Evolutionary conservation across 2,888 invertebrate genomes (phyloP), one percentile per base, ranked within the genome.

Genomic region (Ophion obscuratus): DNA sequence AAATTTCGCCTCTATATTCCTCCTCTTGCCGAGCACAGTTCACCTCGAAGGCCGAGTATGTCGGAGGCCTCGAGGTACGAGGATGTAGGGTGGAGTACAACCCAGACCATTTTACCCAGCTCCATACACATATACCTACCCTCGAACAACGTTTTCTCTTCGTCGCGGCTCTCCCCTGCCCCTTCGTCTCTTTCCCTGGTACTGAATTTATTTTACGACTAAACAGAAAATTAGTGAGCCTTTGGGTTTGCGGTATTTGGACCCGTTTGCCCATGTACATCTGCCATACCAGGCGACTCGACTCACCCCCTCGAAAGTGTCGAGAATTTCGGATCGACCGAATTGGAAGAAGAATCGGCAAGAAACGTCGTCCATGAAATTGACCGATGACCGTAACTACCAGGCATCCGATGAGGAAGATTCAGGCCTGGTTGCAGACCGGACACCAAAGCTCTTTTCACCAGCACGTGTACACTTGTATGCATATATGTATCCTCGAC

Each of bases 151-250:
- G 83, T 74, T 62, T 74, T 74, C 74, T 62, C 74, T 59, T 14
- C 61, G 53, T 44, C 40, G 47, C 47, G 14, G 17, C 14, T 20
- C 76, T 27, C 68, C 31, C 68, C 31, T 59, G 11, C 67, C 66
- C 67, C 57, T 59, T 68, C 67, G n/a, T n/a, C 66, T 53, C 53
- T 53, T 53, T 66, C 47, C 67, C 73, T 0, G 4, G 68, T 81
- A 53, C 64, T 68, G 90, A 93, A 93, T 93, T 93, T 93, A 93
- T 93, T 93, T 93, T 92, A 93, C 92, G 92, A 92, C 92, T 92
- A 92, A 93, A 93, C 93, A 90, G 93, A 93, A 93, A 93, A 93
- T 93, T 93, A 93, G 92, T 93, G 93, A 93, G 90, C 92, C 91
- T 92, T 93, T 91, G 90, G 92, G 92, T 93, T 92, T 90, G 92